These are phyloP conservation scores for Lacanobia wlatinum DNA, from an alignment of 2,888 invertebrate genomes.

Conservation along the genomic window DNA sequence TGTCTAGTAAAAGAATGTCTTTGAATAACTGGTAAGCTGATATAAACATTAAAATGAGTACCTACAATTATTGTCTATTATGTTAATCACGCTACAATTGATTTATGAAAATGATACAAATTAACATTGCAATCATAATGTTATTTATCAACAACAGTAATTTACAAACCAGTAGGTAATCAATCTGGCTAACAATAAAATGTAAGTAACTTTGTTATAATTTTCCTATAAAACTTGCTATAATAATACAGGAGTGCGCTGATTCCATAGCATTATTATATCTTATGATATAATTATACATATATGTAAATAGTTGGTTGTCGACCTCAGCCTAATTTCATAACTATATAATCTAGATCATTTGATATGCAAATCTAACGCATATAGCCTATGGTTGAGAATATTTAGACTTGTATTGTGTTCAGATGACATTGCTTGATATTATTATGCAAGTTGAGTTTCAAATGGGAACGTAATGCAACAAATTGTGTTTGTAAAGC, in stretches of 20 bases:
- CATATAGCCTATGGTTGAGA: slow-evolving; percentile 37
- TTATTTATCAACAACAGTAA: slow-evolving; percentile 45
- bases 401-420: slow-evolving; percentile 41
- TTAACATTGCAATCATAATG: slow-evolving; percentile 31
- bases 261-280: slow-evolving; percentile 55
- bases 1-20: neutral
- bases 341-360: slow-evolving; percentile 55
- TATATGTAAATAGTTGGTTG: slow-evolving; percentile 57
- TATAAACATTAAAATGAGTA: slow-evolving; percentile 15
- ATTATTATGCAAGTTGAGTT: slow-evolving; percentile 41
- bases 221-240: slow-evolving; percentile 37
- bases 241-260: slow-evolving; percentile 48
- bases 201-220: slow-evolving; percentile 23
- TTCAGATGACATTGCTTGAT: slow-evolving; percentile 45
- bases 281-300: slow-evolving; percentile 47
- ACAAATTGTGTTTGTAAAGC: slow-evolving; percentile 17
- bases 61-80: too few species aligned
- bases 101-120: slow-evolving; percentile 54
- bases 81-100: slow-evolving; percentile 31
- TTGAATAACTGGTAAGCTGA: neutral
- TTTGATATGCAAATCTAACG: slow-evolving; percentile 58
- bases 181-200: slow-evolving; percentile 48
- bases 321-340: slow-evolving; percentile 67
- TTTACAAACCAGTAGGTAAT: slow-evolving; percentile 41
- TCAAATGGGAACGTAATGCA: slow-evolving; percentile 31